Evolutionary conservation across 2,797 vertebrate genomes (phyloP), one percentile per base, ranked within the genome.

Genomic region (Hydrocynus forskahlii): DNA sequence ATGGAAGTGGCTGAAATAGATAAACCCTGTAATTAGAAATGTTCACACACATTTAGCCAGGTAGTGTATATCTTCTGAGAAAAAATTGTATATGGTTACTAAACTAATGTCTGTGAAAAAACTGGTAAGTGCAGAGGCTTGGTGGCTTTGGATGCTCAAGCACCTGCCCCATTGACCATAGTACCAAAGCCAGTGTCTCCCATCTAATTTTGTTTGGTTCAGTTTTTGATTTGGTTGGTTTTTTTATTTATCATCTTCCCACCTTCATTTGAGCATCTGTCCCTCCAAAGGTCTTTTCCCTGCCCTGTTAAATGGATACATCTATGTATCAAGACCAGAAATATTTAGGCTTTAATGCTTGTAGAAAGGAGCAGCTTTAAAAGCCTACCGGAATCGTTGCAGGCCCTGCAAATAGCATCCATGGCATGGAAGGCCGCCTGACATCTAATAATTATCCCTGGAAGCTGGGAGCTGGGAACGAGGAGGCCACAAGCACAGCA

Each of bases 371-470:
- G 21, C n/a, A 43, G 76, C 76, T 78, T 85, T 78, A 88, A 81
- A 81, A 66, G 62, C 84, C 84, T 62, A 75, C 8, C 76, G 81
- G 85, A 64, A 78, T 17, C 48, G 81, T 78, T 76, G 85, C 78
- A 81, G 82, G 21, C 25, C 66, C 78, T 52, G 45, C 72, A 89
- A 90, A 91, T 89, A 92, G 86, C 85, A 78, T 86, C 52, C 0
- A 45, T 78, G 25, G 40, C 59, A 67, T 68, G 21, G n/a, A 81
- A 60, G 50, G 29, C 52, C 43, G 21, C 59, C 55, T 25, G 16
- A 83, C 57, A 70, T 84, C 78, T 78, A 57, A 64, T 80, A 86
- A 87, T 88, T 74, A 83, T 35, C 70, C 73, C 76, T 78, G 43
- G 66, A 75, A 43, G 64, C 76, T 74, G 72, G 72, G 69, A 77